Base-by-base conservation (phyloP, 2,113 vertebrate species). In the Paradoxurus hermaphroditus region DNA sequence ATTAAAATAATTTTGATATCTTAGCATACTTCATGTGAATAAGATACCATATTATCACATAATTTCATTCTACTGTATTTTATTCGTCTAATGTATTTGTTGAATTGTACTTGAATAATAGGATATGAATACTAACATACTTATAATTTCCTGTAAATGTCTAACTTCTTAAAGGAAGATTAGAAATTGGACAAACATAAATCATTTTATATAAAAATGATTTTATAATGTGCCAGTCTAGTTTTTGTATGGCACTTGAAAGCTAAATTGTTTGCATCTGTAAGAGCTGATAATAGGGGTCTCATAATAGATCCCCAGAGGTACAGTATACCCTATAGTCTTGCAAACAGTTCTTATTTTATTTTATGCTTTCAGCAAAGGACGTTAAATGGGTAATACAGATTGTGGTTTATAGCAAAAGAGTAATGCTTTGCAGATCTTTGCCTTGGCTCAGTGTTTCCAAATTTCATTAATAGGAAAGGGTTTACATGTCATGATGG, bases 181-280 rank as follows among this genome's bases (percentile, higher is more conserved):
- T 94, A 34, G 67, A 97, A 96, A 93, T 93, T 95, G 68, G 62
- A 91, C 49, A 94, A 81, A 86, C 27, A 93, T 63, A 96, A 97
- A 94, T 94, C 77, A 95, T 93, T 94, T 94, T 86, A 83, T 91
- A 84, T 95, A 97, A 97, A 94, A 92, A 97, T 91, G 36, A 91
- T 85, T 95, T 95, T 94, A 95, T 77, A 96, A 62, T 93, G 56
- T 96, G 49, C 56, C 79, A 86, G 44, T 93, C 15, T 93, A 62
- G 19, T 95, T 97, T 97, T 96, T 97, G 44, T 94, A 70, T 25
- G 81, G 16, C 62, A 94, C 87, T 98, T 97, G 85, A 95, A 96
- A 96, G 92, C 70, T 88, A 97, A 97, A 89, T 98, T 95, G 86
- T 96, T 97, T 97, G 46, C 78, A 93, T 97, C 82, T 97, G 63